Percentiles rank a stretch among this genome's conserved stretches.
phyloP scores from a whole-genome alignment of 2,888 invertebrate genomes.

The Eupithecia inturbata region DNA sequence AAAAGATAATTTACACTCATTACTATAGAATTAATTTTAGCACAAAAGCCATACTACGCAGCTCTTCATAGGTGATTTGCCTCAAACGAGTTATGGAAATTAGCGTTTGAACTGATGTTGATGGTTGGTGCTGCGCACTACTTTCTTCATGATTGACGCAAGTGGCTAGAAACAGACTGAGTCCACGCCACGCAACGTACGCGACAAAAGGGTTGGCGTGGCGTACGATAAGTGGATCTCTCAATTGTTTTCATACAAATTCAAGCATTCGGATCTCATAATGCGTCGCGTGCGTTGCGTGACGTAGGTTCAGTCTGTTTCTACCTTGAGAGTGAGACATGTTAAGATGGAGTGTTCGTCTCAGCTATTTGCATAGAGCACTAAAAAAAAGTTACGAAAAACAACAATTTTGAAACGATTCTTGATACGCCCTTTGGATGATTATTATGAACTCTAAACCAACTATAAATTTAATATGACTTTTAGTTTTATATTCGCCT shows the following conservation, averaged over 20 bases:
- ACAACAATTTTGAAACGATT: no score
- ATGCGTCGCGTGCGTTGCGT: not conserved
- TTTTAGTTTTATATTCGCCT: no score
- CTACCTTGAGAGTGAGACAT: not conserved
- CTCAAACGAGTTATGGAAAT: not conserved
- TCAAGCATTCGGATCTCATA: no score
- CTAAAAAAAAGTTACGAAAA: no score
- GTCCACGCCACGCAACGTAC: not conserved
- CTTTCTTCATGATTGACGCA: not conserved
- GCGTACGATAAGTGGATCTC: no score
- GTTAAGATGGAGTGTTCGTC: no score
- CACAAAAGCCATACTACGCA: constrained; percentile 82
- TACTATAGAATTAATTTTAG: constrained; percentile 14
- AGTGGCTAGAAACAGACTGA: not conserved
- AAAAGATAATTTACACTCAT: constrained; percentile 51
- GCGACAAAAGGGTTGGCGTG: not conserved
- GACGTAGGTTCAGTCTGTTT: not conserved
- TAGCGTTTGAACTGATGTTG: not conserved
- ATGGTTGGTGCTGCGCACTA: not conserved
- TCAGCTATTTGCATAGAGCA: no score
- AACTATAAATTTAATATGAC: no score
- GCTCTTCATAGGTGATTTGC: constrained; percentile 5
- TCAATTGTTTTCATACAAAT: no score
- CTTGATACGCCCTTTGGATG: no score
- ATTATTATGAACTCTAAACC: no score